Base-by-base conservation (phyloP, 2,888 invertebrate genomes). In the Metacarcinus magister region DNA sequence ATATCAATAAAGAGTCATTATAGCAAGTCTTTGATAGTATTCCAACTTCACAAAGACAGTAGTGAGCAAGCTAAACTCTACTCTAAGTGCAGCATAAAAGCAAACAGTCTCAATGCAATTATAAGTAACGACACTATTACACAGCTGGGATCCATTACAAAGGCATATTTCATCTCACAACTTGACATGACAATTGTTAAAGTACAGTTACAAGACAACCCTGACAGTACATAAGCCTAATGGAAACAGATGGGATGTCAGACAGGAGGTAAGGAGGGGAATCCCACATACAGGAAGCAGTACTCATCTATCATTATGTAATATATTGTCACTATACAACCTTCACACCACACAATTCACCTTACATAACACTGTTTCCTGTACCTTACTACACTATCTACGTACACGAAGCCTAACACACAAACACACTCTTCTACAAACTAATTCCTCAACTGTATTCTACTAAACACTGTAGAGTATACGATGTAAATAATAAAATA, bases 201-300 rank as follows among this genome's bases (percentile, higher is more conserved):
- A 75, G 75, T 8, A n/a, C 75, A 28, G 2, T 2, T 23, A 75
- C 67, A 75, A 39, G 67, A 75, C n/a, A n/a, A n/a, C 28, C 75
- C 4, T 23, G 75, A 28, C 75, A 75, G 67, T 4, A 75, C 28
- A 75, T 28, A n/a, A 28, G 75, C 75, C 75, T 75, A 28, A 75
- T 4, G 28, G 39, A 39, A 39, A 39, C 3, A 39, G 16, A 39
- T 16, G 39, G 13, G 82, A 32, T 32, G 87, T 16, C 39, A 87
- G 1, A 39, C 39, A 16, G 75, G 28, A 82, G 75, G 23, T n/a
- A 82, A 0, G 92, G 23, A 10, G 23, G 92, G 48, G 92, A 92
- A 92, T 87, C 39, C 87, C 87, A 87, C 1, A 87, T 32, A 87
- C 87, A 87, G 87, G 87, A 87, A 87, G 39, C 39, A 87, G 87